These are phyloP conservation scores for Sphenodon punctatus DNA, from an alignment of 2,797 vertebrate genomes.

Conservation along the genomic window DNA sequence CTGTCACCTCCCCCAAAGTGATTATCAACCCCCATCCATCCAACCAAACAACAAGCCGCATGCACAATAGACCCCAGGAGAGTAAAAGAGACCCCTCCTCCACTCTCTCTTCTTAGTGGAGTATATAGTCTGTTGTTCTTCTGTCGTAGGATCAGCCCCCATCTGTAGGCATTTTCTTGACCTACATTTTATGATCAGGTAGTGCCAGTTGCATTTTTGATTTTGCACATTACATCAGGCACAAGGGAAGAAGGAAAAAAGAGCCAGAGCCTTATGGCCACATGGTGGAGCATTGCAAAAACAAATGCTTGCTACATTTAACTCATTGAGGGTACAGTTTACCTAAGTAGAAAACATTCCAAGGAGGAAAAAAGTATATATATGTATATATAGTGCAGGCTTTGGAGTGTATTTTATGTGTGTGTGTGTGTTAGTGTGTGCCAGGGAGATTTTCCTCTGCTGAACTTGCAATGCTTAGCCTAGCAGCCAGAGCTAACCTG, in stretches of 20 bases:
- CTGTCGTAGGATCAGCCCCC: not conserved
- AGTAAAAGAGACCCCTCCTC: not conserved
- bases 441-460: not conserved
- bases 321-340: slow-evolving; percentile 11
- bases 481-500: not conserved
- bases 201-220: not conserved
- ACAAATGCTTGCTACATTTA: not conserved
- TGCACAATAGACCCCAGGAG: no score
- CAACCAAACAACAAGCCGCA: no score
- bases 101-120: not conserved
- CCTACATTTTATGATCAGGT: not conserved
- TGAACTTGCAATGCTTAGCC: not conserved
- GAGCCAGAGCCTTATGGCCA: slow-evolving; percentile 4
- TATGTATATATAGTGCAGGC: not conserved
- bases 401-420: not conserved
- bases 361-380: not conserved
- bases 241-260: not conserved
- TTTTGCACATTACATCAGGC: not conserved
- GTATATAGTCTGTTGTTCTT: not conserved
- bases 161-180: not conserved
- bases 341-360: not conserved
- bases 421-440: not conserved
- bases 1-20: not conserved
- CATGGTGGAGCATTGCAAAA: slow-evolving; percentile 25
- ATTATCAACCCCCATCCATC: not conserved